Base-by-base conservation (phyloP, 1,140 invertebrate genomes). In the Listronotus oregonensis region DNA sequence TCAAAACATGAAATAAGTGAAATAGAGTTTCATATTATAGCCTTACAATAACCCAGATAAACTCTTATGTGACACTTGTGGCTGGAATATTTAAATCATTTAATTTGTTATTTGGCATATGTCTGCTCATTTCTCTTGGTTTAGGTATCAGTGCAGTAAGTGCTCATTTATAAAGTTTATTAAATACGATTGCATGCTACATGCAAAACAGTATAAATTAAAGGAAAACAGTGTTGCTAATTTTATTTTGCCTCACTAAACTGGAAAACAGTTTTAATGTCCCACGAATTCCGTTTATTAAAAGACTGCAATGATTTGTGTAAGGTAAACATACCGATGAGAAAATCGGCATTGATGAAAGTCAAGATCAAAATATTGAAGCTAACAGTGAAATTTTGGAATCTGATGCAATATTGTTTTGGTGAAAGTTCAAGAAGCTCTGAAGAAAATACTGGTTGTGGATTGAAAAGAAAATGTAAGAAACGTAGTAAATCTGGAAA, bases 111-210 rank as follows among this genome's bases (percentile, higher is more conserved):
- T 79, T 6, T 72, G 73, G 44, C 82, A 83, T 57, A 77, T 82
- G 74, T 78, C 80, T 0, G 71, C 73, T 21, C 82, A 83, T 62
- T 76, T 82, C 7, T 76, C 74, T 52, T 81, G 81, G 78, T 77
- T 76, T 66, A 71, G 80, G 40, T 83, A 76, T 65, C 76, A 77
- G 46, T 83, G 82, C 60, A 75, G 71, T 18, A 59, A 76, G 7
- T 83, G 82, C 59, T 64, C 75, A 18, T 83, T 78, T 55, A 78
- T 80, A 50, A 77, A 76, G 31, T 80, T 77, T 32, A 61, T 70
- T 32, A 80, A 79, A 60, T 72, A 66, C 31, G 78, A 80, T 31
- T 80, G 78, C 44, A 67, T 77, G 0, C 66, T 72, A 6, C 81
- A 82, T 68, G 78, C 75, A 18, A 75, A 65, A 68, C 46, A 67